Evolutionary conservation across 1,140 invertebrate genomes (phyloP), one percentile per base, ranked within the genome.

Genomic region (Caenorhabditis tropicalis): DNA sequence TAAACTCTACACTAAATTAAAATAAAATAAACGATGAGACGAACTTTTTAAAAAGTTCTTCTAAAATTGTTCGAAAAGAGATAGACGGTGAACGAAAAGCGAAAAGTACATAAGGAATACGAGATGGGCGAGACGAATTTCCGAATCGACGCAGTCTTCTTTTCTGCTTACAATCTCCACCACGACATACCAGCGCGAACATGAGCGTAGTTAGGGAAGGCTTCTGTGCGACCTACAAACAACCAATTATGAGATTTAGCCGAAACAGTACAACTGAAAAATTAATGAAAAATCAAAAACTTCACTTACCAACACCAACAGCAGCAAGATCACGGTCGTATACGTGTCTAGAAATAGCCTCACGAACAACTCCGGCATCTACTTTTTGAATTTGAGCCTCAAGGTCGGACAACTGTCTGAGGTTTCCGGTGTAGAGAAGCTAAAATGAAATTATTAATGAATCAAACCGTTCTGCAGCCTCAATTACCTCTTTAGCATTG

Each of bases 401-500:
- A n/a, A 87, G 29, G 0, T 87, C 86, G 29, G 74, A 29, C 48
- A 82, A 46, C n/a, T 80, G 49, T 60, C 84, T 58, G 36, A 87
- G 39, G 7, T 79, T 48, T 79, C 84, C 86, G 27, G 86, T 79
- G 81, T 87, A 86, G 31, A 87, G 83, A 24, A 86, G 36, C 86
- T 86, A 46, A 70, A 86, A 24, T n/a, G 56, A 70, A 86, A 24
- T n/a, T n/a, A 33, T 53, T 2, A 58, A 39, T 27, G 7, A 43
- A 33, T 51, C 16, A 15, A 6, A 51, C 21, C 21, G 19, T n/a
- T 4, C 56, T 53, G 10, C 6, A 46, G 19, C 58, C 39, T 43
- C 39, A 43, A 5, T n/a, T 48, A 86, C 84, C 56, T 84, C 92
- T 91, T 92, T 91, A 31, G 95, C 95, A 92, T 99, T 97, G 91